Conservation (phyloP, 2,888 invertebrate genomes). For the Cryptus armator region DNA sequence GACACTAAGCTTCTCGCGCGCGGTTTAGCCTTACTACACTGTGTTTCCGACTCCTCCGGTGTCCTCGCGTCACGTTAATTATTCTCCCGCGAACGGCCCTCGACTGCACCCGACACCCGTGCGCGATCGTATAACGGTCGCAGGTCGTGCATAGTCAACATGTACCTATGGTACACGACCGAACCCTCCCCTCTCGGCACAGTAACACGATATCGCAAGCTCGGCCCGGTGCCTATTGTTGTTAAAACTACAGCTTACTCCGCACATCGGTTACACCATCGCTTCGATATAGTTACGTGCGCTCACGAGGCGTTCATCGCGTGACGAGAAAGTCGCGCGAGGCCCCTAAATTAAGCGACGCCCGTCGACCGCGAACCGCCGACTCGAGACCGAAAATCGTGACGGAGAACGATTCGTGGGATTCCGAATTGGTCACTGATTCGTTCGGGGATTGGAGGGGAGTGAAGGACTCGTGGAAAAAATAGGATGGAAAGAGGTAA, state of each 20-base stretch:
- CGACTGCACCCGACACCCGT: constrained; percentile 38
- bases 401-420: neutral
- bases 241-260: neutral
- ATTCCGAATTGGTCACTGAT: neutral
- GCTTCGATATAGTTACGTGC: constrained; percentile 45
- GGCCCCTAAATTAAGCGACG: constrained; percentile 21
- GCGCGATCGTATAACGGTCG: constrained; percentile 11
- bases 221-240: constrained; percentile 10
- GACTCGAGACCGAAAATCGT: neutral
- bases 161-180: neutral
- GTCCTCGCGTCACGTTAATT: constrained; percentile 65
- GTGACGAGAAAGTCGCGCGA: constrained; percentile 61
- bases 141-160: constrained; percentile 10
- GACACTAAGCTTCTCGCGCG: constrained; percentile 24
- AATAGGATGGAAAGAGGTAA: neutral
- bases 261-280: constrained; percentile 4
- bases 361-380: neutral
- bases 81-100: constrained; percentile 54
- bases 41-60: constrained; percentile 47
- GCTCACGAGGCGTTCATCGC: constrained; percentile 52
- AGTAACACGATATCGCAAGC: constrained; percentile 31
- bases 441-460: neutral
- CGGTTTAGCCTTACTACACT: constrained; percentile 23
- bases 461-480: neutral
- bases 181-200: neutral